Evolutionary conservation across 2,113 vertebrate species (phyloP).

Genomic region (Serinus canaria): DNA sequence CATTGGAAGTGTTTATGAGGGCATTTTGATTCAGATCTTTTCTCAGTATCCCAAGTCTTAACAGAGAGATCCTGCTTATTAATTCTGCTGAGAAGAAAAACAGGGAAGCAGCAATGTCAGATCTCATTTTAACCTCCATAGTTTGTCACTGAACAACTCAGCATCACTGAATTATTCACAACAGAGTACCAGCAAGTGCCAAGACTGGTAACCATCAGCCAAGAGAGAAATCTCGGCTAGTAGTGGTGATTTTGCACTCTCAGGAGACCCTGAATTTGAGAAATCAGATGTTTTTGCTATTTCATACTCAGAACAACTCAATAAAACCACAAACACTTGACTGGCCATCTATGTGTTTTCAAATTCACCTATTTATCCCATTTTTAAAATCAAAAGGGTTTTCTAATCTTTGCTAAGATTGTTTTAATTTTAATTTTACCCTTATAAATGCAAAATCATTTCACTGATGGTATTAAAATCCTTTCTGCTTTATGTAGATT

Average conservation of each 20-base stretch:
- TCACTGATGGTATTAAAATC: background rate
- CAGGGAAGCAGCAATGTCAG: conserved; percentile 11
- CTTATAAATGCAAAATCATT: background rate
- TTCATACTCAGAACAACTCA: background rate
- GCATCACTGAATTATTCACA: conserved; percentile 39
- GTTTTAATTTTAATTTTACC: background rate
- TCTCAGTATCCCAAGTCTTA: background rate
- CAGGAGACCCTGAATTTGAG: background rate
- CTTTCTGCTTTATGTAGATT: background rate
- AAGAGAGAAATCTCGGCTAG: background rate
- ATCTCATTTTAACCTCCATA: background rate
- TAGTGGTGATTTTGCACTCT: background rate
- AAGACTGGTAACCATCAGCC: background rate
- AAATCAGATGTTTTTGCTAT: background rate
- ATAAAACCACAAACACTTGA: background rate
- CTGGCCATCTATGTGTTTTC: background rate
- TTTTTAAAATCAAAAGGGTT: background rate
- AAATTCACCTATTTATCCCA: background rate
- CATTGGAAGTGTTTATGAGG: background rate
- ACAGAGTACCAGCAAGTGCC: background rate
- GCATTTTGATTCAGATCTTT: background rate
- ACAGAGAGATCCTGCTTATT: background rate
- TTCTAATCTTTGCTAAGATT: background rate
- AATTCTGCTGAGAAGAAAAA: conserved; percentile 23
- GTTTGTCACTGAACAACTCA: conserved; percentile 2